Evolutionary conservation across 2,888 invertebrate species (phyloP).

Genomic region (Theretra japonica): DNA sequence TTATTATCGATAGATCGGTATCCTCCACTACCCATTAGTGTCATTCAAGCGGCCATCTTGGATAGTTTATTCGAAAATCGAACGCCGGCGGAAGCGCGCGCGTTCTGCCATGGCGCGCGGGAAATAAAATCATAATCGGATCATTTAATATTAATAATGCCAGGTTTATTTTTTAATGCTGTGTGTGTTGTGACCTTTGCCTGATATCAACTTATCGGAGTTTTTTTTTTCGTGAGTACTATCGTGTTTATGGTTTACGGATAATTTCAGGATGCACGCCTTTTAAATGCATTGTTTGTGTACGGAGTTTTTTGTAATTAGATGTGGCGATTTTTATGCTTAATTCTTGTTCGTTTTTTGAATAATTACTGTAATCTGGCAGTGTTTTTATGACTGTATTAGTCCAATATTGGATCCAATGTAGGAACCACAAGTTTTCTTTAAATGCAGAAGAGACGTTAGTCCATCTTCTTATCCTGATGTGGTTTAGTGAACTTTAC

Average conservation of each 20-base stretch:
- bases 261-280: neutral
- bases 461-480: too few relatives aligned
- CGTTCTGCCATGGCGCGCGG: constrained; percentile 54
- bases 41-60: constrained; percentile 73
- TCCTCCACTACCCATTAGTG: constrained; percentile 62
- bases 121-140: constrained; percentile 42
- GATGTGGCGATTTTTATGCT: neutral
- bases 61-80: constrained; percentile 79
- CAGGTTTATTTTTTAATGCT: constrained; percentile 34
- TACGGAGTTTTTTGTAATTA: neutral
- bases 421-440: too few relatives aligned
- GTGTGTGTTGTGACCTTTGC: constrained; percentile 27
- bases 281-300: neutral
- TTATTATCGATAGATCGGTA: constrained; percentile 48
- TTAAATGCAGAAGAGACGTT: too few relatives aligned
- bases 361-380: too few relatives aligned
- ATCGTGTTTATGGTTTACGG: neutral
- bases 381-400: too few relatives aligned
- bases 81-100: constrained; percentile 71
- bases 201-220: constrained; percentile 15
- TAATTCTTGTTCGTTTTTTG: neutral
- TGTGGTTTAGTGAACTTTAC: too few relatives aligned
- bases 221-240: constrained; percentile 9
- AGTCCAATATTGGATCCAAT: too few relatives aligned
- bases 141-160: constrained; percentile 33